These are phyloP conservation scores for Bombus confusus DNA, from an alignment of 1,140 invertebrate genomes.

Conservation along the genomic window DNA sequence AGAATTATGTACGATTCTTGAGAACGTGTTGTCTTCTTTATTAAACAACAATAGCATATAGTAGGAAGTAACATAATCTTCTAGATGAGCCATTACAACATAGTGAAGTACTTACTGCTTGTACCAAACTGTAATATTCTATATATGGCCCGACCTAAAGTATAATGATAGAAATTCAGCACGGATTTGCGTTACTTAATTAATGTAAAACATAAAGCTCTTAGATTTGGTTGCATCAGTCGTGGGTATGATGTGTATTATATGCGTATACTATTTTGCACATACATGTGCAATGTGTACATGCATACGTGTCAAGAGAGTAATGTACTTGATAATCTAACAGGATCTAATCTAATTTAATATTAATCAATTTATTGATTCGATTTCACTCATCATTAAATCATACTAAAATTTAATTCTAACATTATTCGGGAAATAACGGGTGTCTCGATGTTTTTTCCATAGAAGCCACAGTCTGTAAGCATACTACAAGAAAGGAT, in stretches of 20 bases:
- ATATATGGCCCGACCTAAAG: background rate
- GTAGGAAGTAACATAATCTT: constrained; percentile 35
- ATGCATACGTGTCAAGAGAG: constrained; percentile 33
- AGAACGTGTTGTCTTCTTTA: background rate
- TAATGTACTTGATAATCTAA: constrained; percentile 19
- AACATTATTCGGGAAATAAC: background rate
- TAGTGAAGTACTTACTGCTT: background rate
- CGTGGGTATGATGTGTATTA: constrained; percentile 59
- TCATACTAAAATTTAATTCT: constrained; percentile 30
- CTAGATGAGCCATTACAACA: background rate
- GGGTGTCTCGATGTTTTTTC: background rate
- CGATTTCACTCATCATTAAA: constrained; percentile 29
- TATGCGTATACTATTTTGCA: constrained; percentile 10
- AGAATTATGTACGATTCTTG: background rate
- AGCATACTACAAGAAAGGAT: background rate
- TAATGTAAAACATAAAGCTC: constrained; percentile 66
- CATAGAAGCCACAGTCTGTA: background rate
- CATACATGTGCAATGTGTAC: constrained; percentile 26
- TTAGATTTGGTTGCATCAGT: constrained; percentile 79
- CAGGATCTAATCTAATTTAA: background rate
- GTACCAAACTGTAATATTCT: background rate
- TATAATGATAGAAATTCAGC: constrained; percentile 5
- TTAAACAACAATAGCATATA: background rate
- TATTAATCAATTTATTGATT: constrained; percentile 17
- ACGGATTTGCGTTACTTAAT: constrained; percentile 25